A percentile compares a stretch with the other conserved stretches of the same genome.
phyloP scores from a whole-genome alignment of 2,113 vertebrate species.

The Panthera uncia region DNA sequence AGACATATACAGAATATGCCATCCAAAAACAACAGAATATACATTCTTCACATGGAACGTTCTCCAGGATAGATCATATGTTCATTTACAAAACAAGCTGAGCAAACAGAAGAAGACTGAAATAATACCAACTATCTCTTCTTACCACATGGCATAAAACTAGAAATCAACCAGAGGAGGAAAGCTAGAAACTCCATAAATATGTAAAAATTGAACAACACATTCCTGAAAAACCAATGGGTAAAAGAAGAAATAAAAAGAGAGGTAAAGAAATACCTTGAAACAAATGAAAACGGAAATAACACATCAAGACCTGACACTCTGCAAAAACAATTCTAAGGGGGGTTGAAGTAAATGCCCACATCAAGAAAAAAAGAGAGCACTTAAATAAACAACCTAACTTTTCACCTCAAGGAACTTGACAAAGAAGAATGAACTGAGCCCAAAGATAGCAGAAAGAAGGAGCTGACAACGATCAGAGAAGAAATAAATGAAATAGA shows the following conservation, averaged over 20 bases:
- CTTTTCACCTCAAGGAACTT: neutral
- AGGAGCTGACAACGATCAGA: neutral
- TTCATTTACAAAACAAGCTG: neutral
- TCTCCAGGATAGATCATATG: neutral
- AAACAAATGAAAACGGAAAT: neutral
- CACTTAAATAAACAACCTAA: neutral
- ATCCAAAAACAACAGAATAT: neutral
- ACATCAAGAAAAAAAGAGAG: neutral
- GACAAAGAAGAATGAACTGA: neutral
- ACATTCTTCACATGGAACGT: neutral
- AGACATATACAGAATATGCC: neutral
- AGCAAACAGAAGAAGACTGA: neutral
- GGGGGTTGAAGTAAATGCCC: neutral
- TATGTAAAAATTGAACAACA: neutral
- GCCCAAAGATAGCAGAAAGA: neutral
- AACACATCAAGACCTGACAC: neutral
- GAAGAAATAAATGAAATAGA: neutral
- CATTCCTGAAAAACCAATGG: neutral
- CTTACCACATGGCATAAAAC: neutral
- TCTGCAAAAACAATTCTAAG: neutral
- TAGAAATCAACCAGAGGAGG: neutral
- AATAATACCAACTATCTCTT: neutral
- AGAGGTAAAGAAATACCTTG: neutral
- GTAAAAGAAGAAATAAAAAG: neutral
- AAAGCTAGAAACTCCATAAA: neutral